Base-by-base conservation (phyloP, 2,113 vertebrate species). In the Octodon degus region DNA sequence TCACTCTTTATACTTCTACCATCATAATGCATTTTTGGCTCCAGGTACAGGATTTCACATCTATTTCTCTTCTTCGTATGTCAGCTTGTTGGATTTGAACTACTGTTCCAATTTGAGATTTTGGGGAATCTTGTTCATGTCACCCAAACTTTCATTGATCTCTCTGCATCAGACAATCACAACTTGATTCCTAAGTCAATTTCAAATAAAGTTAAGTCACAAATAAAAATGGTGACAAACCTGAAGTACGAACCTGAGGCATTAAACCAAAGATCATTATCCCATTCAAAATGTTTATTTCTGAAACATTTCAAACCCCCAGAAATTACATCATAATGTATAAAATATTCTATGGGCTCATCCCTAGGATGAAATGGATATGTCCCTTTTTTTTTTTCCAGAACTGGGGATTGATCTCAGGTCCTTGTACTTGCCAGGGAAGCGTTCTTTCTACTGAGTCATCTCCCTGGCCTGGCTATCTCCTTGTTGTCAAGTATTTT, bases 11-110 rank as follows among this genome's bases (percentile, higher is more conserved):
- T 50, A 50, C 80, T 50, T 83, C 11, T 40, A 72, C 32, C 67
- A 47, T 50, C 37, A 74, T 83, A 40, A 84, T 62, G 43, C 27
- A 74, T 16, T 94, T 92, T 93, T 34, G 77, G 55, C n/a, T 94
- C n/a, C 37, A 62, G 17, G 81, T 7, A 37, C 1, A 92, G 50
- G 7, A 65, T 37, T 81, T 77, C 60, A 62, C 27, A 82, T 82
- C 40, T 72, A n/a, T 83, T 43, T 43, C 25, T 83, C 30, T 81
- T 91, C 72, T 80, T 12, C 70, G 20, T 72, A 76, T 7, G 53
- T 90, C 30, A 72, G 7, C 22, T 47, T 79, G 13, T 14, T 62
- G 34, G 20, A 67, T 62, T 20, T 72, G 24, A 95, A 65, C 14
- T 60, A 77, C 0, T 70, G 19, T 80, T 84, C 20, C 32, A 85